Percentiles rank a stretch among this genome's conserved stretches.
phyloP scores from a whole-genome alignment of 92 coral and sea anemone genomes.

The Porites rus region DNA sequence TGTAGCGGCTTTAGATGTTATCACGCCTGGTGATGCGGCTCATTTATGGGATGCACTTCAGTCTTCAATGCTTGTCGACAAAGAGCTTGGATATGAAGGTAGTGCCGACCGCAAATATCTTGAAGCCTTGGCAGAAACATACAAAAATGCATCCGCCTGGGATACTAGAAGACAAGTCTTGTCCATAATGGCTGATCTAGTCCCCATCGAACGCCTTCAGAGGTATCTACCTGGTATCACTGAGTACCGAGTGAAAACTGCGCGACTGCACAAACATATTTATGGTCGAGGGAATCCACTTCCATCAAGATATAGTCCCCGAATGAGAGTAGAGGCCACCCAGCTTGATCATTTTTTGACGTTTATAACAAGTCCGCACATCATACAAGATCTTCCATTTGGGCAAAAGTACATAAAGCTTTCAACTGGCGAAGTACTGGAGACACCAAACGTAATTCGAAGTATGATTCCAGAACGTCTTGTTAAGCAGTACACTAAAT shows the following conservation, averaged over 20 bases:
- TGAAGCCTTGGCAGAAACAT: too few species aligned
- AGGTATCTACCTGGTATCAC: conserved; percentile 61
- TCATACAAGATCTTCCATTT: conserved; percentile 19
- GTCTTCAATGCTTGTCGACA: conserved; percentile 35
- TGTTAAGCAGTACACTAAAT: conserved; percentile 19
- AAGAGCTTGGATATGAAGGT: conserved; percentile 31
- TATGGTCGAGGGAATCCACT: conserved; percentile 58
- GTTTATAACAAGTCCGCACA: too few species aligned
- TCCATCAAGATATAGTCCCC: conserved; percentile 22
- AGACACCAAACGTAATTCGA: conserved; percentile 53
- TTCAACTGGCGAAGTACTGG: not conserved
- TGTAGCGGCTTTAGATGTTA: too few species aligned
- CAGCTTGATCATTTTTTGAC: conserved; percentile 57
- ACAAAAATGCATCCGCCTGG: too few species aligned
- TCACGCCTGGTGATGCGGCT: too few species aligned
- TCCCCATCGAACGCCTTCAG: conserved; percentile 12
- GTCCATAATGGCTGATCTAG: too few species aligned
- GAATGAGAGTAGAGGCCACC: conserved; percentile 53
- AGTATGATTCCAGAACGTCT: conserved; percentile 45
- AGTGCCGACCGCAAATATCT: conserved; percentile 12
- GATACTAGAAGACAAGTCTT: too few species aligned
- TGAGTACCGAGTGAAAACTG: conserved; percentile 53
- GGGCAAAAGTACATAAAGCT: too few species aligned
- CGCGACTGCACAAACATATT: conserved; percentile 35
- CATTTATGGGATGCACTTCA: conserved; percentile 20